Percentiles rank a stretch among this genome's conserved stretches.
These are phyloP conservation scores for Therioaphis trifolii DNA, from an alignment of 2,888 invertebrate genomes.

Conservation along the genomic window DNA sequence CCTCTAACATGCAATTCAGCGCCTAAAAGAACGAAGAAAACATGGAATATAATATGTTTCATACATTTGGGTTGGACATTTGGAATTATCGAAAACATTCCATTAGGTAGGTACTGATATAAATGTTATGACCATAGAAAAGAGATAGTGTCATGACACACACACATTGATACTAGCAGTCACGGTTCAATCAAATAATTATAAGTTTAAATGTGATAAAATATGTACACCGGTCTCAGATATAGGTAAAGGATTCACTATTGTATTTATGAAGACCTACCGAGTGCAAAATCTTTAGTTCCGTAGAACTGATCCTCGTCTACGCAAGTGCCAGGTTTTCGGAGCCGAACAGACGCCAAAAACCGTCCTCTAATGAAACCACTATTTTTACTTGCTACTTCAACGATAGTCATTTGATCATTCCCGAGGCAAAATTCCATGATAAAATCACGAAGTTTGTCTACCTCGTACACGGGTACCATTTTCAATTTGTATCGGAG, in stretches of 20 bases:
- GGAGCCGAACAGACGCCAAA: constrained; percentile 75
- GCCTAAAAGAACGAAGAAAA: constrained; percentile 6
- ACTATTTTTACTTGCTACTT: constrained; percentile 79
- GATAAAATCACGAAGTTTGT: constrained; percentile 79
- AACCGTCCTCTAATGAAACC: constrained; percentile 84
- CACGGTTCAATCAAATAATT: too few species aligned
- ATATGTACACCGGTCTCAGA: too few species aligned
- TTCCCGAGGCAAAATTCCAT: constrained; percentile 81
- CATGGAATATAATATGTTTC: background rate
- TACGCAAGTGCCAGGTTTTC: constrained; percentile 77
- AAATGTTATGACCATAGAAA: too few species aligned
- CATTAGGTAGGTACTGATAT: too few species aligned
- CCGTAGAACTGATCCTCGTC: constrained; percentile 82
- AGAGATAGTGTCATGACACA: too few species aligned
- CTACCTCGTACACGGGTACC: constrained; percentile 84
- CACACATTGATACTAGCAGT: too few species aligned
- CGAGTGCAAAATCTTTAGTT: constrained; percentile 83
- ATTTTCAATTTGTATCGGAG: constrained; percentile 81
- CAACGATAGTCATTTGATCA: constrained; percentile 80
- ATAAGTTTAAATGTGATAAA: too few species aligned
- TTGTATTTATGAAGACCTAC: constrained; percentile 69
- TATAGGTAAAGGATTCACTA: too few species aligned
- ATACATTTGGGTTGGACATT: too few species aligned
- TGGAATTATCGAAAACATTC: too few species aligned
- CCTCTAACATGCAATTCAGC: constrained; percentile 44